Percentiles rank a stretch among this genome's conserved stretches.
Evolutionary conservation across 2,797 vertebrate genomes (phyloP).

Genomic region (Numenius phaeopus): DNA sequence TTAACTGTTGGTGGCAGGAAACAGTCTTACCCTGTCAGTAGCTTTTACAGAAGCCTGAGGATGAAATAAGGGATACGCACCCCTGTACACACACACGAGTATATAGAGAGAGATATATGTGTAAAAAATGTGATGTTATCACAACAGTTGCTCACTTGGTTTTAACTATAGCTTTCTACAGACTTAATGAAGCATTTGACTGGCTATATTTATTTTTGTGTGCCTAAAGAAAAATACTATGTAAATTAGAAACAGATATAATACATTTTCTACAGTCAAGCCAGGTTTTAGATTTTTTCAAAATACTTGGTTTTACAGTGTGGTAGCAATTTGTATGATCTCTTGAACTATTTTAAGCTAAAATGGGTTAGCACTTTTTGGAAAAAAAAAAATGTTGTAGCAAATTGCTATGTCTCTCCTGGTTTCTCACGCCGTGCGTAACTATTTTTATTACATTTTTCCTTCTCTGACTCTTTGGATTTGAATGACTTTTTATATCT

Average conservation of each 20-base stretch:
- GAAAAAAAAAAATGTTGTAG: constrained; percentile 37
- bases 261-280: constrained; percentile 61
- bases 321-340: constrained; percentile 51
- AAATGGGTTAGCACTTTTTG: constrained; percentile 45
- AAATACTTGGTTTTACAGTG: constrained; percentile 53
- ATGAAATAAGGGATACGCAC: not conserved
- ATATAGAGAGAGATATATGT: not conserved
- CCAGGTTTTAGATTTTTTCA: constrained; percentile 52
- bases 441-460: constrained; percentile 36
- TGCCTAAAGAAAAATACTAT: constrained; percentile 56
- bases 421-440: constrained; percentile 39
- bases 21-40: not conserved
- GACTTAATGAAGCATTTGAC: constrained; percentile 32
- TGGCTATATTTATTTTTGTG: constrained; percentile 63
- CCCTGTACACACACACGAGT: not conserved
- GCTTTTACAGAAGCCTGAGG: not conserved
- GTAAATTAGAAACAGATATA: constrained; percentile 46
- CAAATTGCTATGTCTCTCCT: constrained; percentile 52
- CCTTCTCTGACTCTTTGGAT: constrained; percentile 30
- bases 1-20: not conserved
- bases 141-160: not conserved
- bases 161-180: constrained; percentile 19
- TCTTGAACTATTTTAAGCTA: constrained; percentile 54
- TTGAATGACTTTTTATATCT: constrained; percentile 41
- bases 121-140: not conserved